Percentiles rank a stretch among this genome's conserved stretches.
Evolutionary conservation across 2,797 vertebrate genomes (phyloP).

Genomic region (Rhinatrema bivittatum): DNA sequence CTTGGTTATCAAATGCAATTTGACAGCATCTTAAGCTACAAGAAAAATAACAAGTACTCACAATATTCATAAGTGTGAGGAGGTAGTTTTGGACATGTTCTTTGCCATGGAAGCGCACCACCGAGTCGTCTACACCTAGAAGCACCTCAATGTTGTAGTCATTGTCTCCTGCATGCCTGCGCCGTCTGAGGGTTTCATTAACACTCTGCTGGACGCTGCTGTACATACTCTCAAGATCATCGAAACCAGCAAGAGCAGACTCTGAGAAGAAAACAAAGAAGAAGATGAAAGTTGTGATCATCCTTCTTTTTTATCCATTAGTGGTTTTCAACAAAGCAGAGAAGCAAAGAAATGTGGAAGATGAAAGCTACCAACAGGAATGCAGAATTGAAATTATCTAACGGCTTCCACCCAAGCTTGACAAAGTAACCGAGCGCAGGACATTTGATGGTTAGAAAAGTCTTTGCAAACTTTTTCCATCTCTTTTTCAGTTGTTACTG

Average conservation of each 20-base stretch:
- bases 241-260: slow-evolving; percentile 38
- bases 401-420: too few species aligned
- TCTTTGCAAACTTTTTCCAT: too few species aligned
- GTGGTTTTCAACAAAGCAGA: not conserved
- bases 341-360: too few species aligned
- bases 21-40: not conserved
- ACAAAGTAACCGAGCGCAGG: too few species aligned
- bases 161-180: slow-evolving; percentile 66
- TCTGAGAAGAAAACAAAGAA: slow-evolving; percentile 30
- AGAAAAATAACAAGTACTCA: slow-evolving; percentile 62
- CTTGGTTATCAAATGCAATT: too few species aligned
- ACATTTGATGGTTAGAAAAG: too few species aligned
- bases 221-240: slow-evolving; percentile 48
- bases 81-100: slow-evolving; percentile 98
- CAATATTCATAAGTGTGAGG: slow-evolving; percentile 97
- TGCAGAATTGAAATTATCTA: too few species aligned
- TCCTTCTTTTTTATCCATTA: not conserved
- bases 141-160: slow-evolving; percentile 96
- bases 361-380: too few species aligned
- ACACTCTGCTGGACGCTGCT: slow-evolving; percentile 54
- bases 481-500: too few species aligned
- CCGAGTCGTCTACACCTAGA: slow-evolving; percentile 90
- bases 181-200: slow-evolving; percentile 58
- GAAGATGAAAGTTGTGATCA: slow-evolving; percentile 12
- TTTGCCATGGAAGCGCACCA: slow-evolving; percentile 93